A percentile compares a stretch with the other conserved stretches of the same genome.
Evolutionary conservation across 2,888 invertebrate genomes (phyloP).

Genomic region (Eupithecia subumbrata): DNA sequence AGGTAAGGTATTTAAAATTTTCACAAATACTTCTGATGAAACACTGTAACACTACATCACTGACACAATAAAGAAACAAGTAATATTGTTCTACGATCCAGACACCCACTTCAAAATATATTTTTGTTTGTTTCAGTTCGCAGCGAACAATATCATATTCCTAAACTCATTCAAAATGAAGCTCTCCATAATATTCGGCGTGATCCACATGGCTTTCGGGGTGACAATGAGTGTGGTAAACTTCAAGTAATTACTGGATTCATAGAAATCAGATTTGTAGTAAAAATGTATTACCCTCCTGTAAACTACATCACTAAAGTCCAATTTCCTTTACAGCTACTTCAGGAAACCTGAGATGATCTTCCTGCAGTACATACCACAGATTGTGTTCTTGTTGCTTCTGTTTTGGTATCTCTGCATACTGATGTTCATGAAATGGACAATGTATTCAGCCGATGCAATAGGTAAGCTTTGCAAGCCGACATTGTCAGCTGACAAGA

Average conservation of each 20-base stretch:
- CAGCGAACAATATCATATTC: slow-evolving; percentile 87
- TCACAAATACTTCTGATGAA: neutral
- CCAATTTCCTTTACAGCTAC: slow-evolving; percentile 66
- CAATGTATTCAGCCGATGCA: slow-evolving; percentile 78
- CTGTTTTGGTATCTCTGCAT: slow-evolving; percentile 88
- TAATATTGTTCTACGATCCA: neutral
- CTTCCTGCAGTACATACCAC: slow-evolving; percentile 87
- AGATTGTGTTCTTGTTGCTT: slow-evolving; percentile 86
- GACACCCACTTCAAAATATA: neutral
- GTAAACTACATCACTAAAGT: slow-evolving; percentile 25
- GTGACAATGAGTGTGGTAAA: slow-evolving; percentile 86
- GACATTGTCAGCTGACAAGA: neutral
- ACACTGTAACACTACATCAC: too few relatives aligned
- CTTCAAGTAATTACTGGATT: slow-evolving; percentile 84
- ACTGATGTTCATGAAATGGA: slow-evolving; percentile 89
- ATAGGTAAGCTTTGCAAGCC: slow-evolving; percentile 56
- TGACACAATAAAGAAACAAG: too few relatives aligned
- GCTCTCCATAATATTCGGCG: slow-evolving; percentile 88
- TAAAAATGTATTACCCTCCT: slow-evolving; percentile 38
- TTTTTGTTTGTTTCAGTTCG: slow-evolving; percentile 67
- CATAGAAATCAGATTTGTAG: slow-evolving; percentile 74
- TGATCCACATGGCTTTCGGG: slow-evolving; percentile 90
- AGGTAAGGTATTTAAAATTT: slow-evolving; percentile 63
- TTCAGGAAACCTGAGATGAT: slow-evolving; percentile 78
- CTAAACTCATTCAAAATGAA: slow-evolving; percentile 91